Percentiles rank a stretch among this genome's conserved stretches.
Conservation (phyloP, 2,797 vertebrate genomes). For the Podarcis lilfordi region DNA sequence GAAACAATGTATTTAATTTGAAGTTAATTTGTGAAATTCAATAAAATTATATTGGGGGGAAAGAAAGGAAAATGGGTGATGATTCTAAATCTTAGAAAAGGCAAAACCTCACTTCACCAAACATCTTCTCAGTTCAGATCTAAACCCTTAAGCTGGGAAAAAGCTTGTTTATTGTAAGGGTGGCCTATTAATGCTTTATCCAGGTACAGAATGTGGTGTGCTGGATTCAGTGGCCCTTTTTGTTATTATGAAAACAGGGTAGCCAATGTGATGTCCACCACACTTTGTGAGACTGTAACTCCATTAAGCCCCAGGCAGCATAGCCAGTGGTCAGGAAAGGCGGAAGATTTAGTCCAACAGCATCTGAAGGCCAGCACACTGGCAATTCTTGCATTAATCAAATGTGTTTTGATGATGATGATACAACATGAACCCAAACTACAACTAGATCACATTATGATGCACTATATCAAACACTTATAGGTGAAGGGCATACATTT, state of each 20-base stretch:
- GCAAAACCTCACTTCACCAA: not conserved
- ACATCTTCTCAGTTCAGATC: not conserved
- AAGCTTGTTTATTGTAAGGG: not conserved
- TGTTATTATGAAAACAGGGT: not conserved
- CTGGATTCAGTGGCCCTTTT: not conserved
- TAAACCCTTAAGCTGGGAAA: not conserved
- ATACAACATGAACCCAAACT: not conserved
- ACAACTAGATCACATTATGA: not conserved
- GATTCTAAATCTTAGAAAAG: not conserved
- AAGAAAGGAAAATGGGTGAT: not conserved
- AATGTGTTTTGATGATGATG: not conserved
- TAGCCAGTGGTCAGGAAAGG: no score
- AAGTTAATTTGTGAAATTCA: no score
- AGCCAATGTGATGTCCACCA: not conserved
- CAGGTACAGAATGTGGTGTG: not conserved
- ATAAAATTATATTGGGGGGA: no score
- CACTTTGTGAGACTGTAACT: not conserved
- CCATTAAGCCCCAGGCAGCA: no score
- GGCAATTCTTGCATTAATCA: no score
- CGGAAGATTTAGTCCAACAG: no score
- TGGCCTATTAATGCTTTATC: not conserved
- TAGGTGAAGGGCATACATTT: not conserved
- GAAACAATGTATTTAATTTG: no score
- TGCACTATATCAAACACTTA: fast-evolving
- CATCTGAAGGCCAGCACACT: no score